Evolutionary conservation across 2,888 invertebrate species (phyloP).

Genomic region (Acleris holmiana): DNA sequence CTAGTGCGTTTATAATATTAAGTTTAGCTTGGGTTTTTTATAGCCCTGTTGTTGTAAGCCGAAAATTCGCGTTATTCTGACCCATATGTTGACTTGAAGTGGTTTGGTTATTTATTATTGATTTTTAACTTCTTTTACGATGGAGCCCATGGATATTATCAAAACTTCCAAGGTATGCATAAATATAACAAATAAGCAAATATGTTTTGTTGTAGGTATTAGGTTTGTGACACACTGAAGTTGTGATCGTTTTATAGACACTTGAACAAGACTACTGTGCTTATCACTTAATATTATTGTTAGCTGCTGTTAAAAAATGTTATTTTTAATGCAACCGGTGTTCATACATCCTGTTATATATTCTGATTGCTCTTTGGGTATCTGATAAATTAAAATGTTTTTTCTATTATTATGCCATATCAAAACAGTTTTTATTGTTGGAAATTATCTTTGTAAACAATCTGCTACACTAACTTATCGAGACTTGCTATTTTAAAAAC

Average conservation of each 20-base stretch:
- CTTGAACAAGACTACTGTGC: not conserved
- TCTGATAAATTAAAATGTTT: no score
- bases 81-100: constrained; percentile 51
- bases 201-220: not conserved
- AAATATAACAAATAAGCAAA: constrained; percentile 3
- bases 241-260: not conserved
- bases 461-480: no score
- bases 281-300: not conserved
- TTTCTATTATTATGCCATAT: no score
- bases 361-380: no score
- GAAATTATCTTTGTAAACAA: no score
- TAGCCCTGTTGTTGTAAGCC: constrained; percentile 16
- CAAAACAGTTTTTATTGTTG: no score
- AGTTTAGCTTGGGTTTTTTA: constrained; percentile 33
- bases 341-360: no score
- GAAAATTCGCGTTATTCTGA: constrained; percentile 15
- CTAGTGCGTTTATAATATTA: constrained; percentile 31
- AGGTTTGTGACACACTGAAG: not conserved
- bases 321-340: no score
- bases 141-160: constrained; percentile 68
- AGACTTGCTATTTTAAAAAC: no score
- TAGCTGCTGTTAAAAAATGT: no score
- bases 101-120: constrained; percentile 61
- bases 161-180: constrained; percentile 74
- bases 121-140: constrained; percentile 54